A percentile compares a stretch with the other conserved stretches of the same genome.
Conservation (phyloP, 2,888 invertebrate genomes). For the Eupithecia abbreviata region DNA sequence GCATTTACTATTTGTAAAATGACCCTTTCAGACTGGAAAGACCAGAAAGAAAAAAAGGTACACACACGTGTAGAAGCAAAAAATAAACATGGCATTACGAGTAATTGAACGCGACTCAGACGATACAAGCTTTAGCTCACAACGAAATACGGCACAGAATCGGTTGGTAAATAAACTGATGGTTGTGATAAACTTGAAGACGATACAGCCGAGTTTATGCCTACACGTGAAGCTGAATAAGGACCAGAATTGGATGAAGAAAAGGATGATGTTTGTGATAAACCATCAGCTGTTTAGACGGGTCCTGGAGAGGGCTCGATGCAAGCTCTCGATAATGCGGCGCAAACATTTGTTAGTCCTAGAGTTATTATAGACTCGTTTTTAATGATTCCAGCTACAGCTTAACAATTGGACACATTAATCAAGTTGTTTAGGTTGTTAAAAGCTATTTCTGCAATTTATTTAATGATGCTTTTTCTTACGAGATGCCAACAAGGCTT, state of each 20-base stretch:
- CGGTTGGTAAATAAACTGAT: constrained; percentile 4
- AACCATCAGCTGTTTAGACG: constrained; percentile 62
- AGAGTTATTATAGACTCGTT: constrained; percentile 21
- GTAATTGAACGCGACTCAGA: constrained; percentile 33
- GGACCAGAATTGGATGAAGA: constrained; percentile 32
- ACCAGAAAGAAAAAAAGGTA: constrained; percentile 55
- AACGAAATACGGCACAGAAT: constrained; percentile 7
- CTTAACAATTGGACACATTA: constrained; percentile 15
- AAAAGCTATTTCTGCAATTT: constrained; percentile 12
- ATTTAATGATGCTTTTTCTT: constrained; percentile 4
- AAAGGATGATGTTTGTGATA: constrained; percentile 52
- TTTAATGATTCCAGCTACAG: constrained; percentile 22
- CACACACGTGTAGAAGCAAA: constrained; percentile 57
- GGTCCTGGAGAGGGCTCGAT: constrained; percentile 51
- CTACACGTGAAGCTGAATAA: constrained; percentile 28
- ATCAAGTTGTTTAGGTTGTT: constrained; percentile 17
- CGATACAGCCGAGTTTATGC: constrained; percentile 22
- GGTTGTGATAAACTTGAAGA: constrained; percentile 28
- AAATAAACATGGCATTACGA: constrained; percentile 53
- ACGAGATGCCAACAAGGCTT: neutral
- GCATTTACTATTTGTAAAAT: constrained; percentile 55
- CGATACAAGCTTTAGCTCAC: constrained; percentile 29
- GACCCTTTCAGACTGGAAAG: constrained; percentile 58
- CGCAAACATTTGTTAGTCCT: constrained; percentile 52
- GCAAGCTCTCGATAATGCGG: constrained; percentile 57